phyloP scores from a whole-genome alignment of 2,113 vertebrate species.

The Hemiprocne comata region DNA sequence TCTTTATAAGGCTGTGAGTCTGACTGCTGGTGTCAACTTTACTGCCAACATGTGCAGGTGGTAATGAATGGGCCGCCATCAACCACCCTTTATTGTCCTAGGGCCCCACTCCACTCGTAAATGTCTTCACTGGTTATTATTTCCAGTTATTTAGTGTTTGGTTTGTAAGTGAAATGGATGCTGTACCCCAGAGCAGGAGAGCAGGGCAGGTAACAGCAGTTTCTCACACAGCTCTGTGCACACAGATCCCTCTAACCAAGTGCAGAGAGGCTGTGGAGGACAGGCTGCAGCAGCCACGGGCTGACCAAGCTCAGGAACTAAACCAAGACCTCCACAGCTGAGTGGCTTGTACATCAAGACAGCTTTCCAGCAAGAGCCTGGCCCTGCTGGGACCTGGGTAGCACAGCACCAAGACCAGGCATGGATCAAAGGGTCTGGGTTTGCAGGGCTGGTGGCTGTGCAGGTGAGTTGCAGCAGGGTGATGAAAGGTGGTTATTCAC shows the following conservation, averaged over 20 bases:
- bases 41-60: background rate
- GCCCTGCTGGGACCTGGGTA: background rate
- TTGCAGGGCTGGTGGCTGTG: background rate
- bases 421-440: background rate
- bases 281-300: rapidly evolving
- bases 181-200: background rate
- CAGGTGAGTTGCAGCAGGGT: background rate
- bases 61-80: background rate
- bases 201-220: background rate
- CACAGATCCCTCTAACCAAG: background rate
- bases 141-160: background rate
- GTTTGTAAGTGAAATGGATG: background rate
- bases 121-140: background rate
- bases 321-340: background rate
- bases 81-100: background rate
- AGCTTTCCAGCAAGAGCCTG: background rate
- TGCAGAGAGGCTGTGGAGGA: background rate
- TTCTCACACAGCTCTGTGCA: background rate
- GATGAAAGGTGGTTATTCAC: background rate
- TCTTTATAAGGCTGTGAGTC: background rate
- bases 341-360: background rate
- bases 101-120: background rate
- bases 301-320: rapidly evolving
- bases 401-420: background rate
- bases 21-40: background rate